phyloP scores from a whole-genome alignment of 2,113 vertebrate species.

The Cariama cristata region DNA sequence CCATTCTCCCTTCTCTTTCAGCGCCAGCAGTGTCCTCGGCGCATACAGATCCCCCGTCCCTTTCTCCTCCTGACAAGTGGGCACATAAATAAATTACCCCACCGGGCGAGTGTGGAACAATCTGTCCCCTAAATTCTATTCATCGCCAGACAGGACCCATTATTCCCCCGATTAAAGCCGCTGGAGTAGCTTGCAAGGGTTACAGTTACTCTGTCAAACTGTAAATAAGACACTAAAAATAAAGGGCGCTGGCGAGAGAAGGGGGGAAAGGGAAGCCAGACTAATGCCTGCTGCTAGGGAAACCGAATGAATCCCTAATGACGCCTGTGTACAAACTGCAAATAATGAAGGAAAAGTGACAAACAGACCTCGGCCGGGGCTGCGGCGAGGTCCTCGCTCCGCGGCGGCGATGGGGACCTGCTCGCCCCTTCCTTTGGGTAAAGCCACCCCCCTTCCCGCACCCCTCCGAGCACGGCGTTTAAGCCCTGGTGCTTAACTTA shows the following conservation, averaged over 20 bases:
- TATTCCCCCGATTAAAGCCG: constrained; percentile 74
- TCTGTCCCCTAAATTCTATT: constrained; percentile 74
- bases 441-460: neutral
- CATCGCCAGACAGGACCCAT: constrained; percentile 72
- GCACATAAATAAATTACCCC: constrained; percentile 78
- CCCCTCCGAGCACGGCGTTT: accelerated
- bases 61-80: constrained; percentile 76
- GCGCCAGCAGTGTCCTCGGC: constrained; percentile 38
- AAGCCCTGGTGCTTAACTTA: accelerated
- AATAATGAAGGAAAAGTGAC: constrained; percentile 58
- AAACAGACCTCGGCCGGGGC: constrained; percentile 45
- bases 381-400: neutral
- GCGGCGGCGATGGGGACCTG: neutral
- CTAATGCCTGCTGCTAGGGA: constrained; percentile 70
- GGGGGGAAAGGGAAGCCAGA: constrained; percentile 60
- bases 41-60: constrained; percentile 72
- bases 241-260: constrained; percentile 44
- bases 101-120: constrained; percentile 72
- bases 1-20: constrained; percentile 67
- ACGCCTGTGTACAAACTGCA: constrained; percentile 68
- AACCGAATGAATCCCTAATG: constrained; percentile 74
- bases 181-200: constrained; percentile 74
- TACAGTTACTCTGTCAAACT: constrained; percentile 76
- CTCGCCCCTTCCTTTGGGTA: neutral
- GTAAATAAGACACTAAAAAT: constrained; percentile 77